Evolutionary conservation across 2,888 invertebrate genomes (phyloP).

Genomic region (Altica lythri): DNA sequence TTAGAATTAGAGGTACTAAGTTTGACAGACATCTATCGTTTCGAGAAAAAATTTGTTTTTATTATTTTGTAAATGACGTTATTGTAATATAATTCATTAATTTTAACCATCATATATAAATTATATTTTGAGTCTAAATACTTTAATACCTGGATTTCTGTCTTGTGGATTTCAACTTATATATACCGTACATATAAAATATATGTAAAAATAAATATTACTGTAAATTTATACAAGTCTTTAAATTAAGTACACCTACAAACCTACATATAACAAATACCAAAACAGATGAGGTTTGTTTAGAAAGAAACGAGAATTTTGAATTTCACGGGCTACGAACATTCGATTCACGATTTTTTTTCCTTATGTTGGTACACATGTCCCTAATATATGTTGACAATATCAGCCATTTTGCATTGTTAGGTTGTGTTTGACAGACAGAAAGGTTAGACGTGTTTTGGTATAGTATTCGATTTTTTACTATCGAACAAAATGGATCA

Average conservation of each 20-base stretch:
- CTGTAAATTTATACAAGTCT: conserved; percentile 52
- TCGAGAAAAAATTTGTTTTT: conserved; percentile 40
- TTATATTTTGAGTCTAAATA: conserved; percentile 52
- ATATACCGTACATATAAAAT: conserved; percentile 57
- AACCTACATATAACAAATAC: no score
- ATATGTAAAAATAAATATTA: conserved; percentile 60
- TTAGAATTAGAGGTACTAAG: conserved; percentile 55
- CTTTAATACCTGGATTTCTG: conserved; percentile 54
- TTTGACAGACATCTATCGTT: conserved; percentile 48
- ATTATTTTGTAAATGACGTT: conserved; percentile 49
- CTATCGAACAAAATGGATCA: no score
- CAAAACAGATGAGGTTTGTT: no score
- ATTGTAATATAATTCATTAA: conserved; percentile 52
- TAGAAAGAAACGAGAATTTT: no score
- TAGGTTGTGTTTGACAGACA: no score
- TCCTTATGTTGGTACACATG: no score
- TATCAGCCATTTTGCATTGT: no score
- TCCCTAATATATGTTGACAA: no score
- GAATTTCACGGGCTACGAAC: no score
- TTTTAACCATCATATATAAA: conserved; percentile 49
- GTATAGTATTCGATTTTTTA: no score
- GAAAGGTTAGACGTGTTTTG: no score
- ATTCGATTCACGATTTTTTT: no score
- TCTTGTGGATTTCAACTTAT: conserved; percentile 59
- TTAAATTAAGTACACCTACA: conserved; percentile 23